Base-by-base conservation (phyloP, 2,797 vertebrate species). In the Etheostoma nigrum region DNA sequence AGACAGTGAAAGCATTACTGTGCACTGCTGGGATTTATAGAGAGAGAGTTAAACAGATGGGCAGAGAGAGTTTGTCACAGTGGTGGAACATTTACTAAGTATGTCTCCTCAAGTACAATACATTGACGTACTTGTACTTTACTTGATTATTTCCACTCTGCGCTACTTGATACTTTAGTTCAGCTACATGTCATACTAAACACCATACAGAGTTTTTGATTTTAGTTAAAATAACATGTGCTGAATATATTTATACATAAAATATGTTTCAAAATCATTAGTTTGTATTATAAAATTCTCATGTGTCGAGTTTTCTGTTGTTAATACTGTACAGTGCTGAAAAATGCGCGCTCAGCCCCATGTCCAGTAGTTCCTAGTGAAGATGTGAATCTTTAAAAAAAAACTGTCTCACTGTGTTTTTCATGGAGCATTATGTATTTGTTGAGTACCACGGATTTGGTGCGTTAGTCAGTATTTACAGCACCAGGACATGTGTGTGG, bases 21-120 rank as follows among this genome's bases (percentile, higher is more conserved):
- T 59, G 36, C 64, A 52, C 53, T 36, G 53, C 16, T 60, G 48
- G 71, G 49, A 57, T 47, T 61, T 19, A 47, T 18, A 67, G 18
- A 67, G 44, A 59, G n/a, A 76, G n/a, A 69, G 40, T 47, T 25
- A 63, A 80, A 61, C 52, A 65, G 55, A 82, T 67, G 45, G 65
- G 70, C 49, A 67, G 54, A 57, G 40, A 40, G 49, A 81, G 23
- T 62, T 25, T 18, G 71, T 33, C 53, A 79, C 45, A 60, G 14
- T 58, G 23, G 59, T 27, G 18, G 25, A 70, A 63, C 63, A 48
- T 74, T 47, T 51, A 57, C 18, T 59, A n/a, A 25, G 47, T 36
- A 54, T 8, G 33, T 45, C 10, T 67, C 19, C 36, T 64, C 23
- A n/a, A 40, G n/a, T 42, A 21, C 15, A 44, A 4, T 4, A 23